Evolutionary conservation across 2,113 vertebrate genomes (phyloP), one percentile per base, ranked within the genome.

Genomic region (Chamaea fasciata): DNA sequence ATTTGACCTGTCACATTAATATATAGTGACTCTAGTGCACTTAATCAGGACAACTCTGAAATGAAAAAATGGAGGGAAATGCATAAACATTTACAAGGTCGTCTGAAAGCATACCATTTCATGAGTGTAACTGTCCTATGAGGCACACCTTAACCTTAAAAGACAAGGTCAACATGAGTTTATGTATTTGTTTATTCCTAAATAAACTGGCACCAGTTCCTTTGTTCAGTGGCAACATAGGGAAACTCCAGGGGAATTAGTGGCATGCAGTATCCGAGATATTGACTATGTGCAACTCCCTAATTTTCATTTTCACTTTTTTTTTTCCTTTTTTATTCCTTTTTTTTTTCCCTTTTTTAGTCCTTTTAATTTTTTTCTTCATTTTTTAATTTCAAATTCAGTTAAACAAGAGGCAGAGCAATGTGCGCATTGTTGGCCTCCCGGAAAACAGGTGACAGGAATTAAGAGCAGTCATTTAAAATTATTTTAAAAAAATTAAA

Each of bases 1-100:
- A 96, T 97, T 96, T 95, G 84, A 95, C 56, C 67, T 95, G 90
- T 92, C 96, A 97, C 90, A 95, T 94, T 90, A 97, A 94, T 92
- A 89, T 87, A 94, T 79, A 80, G 68, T 93, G 93, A 95, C 62
- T 85, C 88, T 35, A 95, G 87, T 94, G 94, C 82, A 96, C 56
- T 93, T 87, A 96, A 97, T 97, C 91, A 96, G 96, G 95, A 94
- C 64, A 82, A 94, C 47, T 91, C 83, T 85, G 87, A 96, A 97
- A 96, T 55, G 69, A 85, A 95, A 92, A 83, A 95, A 78, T 70
- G 37, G 71, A 95, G 56, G 60, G 82, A 94, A 82, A 85, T 52
- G 27, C 28, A 89, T 85, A 94, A 96, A 96, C 96, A 95, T 89
- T 94, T 78, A 87, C 89, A 95, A 92, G 92, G 91, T 95, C 87